phyloP scores from a whole-genome alignment of 2,888 invertebrate species.

The Hemistola chrysoprasaria region DNA sequence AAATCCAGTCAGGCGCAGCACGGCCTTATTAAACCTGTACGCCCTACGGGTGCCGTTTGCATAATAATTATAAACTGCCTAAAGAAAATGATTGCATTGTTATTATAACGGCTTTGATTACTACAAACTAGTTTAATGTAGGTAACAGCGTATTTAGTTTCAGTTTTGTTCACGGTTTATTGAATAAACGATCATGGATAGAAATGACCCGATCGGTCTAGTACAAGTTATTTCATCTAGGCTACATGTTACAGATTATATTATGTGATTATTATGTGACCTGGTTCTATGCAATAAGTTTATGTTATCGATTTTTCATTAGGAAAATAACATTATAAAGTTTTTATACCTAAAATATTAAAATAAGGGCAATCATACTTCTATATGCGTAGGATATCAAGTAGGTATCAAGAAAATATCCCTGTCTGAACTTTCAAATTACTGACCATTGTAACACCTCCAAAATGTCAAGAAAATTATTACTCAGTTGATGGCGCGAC shows the following conservation, averaged over 20 bases:
- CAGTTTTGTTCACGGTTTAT: slow-evolving; percentile 31
- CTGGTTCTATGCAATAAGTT: background rate
- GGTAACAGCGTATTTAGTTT: slow-evolving; percentile 20
- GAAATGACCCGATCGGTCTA: slow-evolving; percentile 17
- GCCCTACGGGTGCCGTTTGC: slow-evolving; percentile 23
- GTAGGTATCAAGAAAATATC: too few species aligned
- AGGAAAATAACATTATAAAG: too few species aligned
- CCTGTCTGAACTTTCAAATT: too few species aligned
- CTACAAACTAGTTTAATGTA: slow-evolving; percentile 20
- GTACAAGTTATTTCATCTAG: slow-evolving; percentile 1
- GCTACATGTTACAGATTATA: background rate
- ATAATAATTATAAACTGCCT: slow-evolving; percentile 27
- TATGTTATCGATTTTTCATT: too few species aligned
- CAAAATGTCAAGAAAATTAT: too few species aligned
- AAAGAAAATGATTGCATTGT: slow-evolving; percentile 7
- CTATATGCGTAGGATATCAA: too few species aligned
- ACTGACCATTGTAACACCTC: too few species aligned
- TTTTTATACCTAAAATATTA: too few species aligned
- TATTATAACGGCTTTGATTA: background rate
- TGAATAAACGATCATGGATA: slow-evolving; percentile 21
- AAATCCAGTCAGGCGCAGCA: slow-evolving; percentile 19
- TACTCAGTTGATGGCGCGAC: too few species aligned
- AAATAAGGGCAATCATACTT: too few species aligned
- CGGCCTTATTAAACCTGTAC: slow-evolving; percentile 22
- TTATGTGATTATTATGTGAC: slow-evolving; percentile 6